These are phyloP conservation scores for Alouatta palliata DNA, from an alignment of 2,113 vertebrate species.

Conservation along the genomic window DNA sequence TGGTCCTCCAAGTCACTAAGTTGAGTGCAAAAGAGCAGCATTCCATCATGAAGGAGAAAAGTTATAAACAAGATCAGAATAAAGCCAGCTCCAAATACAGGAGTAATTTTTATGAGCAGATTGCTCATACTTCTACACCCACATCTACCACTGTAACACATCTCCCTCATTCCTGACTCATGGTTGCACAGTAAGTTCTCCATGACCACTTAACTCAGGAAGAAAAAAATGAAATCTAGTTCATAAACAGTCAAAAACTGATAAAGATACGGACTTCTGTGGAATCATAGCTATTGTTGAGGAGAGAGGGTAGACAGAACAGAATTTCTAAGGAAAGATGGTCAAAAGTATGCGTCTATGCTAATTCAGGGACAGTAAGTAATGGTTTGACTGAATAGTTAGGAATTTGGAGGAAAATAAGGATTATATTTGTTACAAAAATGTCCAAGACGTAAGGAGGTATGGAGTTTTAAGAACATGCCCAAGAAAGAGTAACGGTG, in stretches of 20 bases:
- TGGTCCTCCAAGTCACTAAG: not conserved
- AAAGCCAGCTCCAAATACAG: not conserved
- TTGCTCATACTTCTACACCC: not conserved
- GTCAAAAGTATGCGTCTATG: not conserved
- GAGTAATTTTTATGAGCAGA: not conserved
- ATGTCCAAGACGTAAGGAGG: not conserved
- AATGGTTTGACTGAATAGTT: not conserved
- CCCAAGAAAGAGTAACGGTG: not conserved
- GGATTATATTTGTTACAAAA: not conserved
- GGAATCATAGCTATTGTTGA: not conserved
- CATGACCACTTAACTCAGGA: not conserved
- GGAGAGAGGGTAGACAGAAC: not conserved
- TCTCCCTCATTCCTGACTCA: not conserved
- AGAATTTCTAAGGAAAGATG: not conserved
- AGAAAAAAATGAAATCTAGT: not conserved
- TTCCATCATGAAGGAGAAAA: not conserved
- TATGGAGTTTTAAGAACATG: not conserved
- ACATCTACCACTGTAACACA: not conserved
- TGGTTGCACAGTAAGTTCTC: not conserved
- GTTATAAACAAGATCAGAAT: not conserved
- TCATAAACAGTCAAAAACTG: not conserved
- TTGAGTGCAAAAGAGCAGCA: not conserved
- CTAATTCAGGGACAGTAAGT: not conserved
- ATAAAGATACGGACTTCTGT: not conserved
- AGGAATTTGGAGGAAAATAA: not conserved